Conservation (phyloP, 37 sponge, comb jelly and placozoan genomes). For the Aphrocallistes beatrix region DNA sequence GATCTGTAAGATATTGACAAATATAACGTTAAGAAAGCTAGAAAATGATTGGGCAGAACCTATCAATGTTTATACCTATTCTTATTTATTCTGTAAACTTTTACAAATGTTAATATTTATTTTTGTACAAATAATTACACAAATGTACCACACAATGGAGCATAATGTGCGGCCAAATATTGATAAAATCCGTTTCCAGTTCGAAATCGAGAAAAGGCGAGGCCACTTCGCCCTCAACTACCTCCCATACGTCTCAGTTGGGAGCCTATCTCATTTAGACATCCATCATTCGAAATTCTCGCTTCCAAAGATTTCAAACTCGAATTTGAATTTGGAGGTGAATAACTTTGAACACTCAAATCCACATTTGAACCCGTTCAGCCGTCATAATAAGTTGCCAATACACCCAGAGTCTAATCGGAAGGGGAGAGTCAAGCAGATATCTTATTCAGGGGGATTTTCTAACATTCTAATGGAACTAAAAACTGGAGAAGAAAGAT, state of each 20-base stretch:
- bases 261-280: neutral
- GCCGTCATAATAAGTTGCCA: neutral
- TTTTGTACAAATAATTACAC: neutral
- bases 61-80: neutral
- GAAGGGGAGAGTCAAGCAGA: neutral
- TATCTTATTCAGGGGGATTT: neutral
- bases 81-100: neutral
- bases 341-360: neutral
- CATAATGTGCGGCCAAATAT: neutral
- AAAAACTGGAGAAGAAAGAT: neutral
- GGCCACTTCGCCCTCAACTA: neutral
- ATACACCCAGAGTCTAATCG: neutral
- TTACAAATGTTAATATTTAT: neutral
- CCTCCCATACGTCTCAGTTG: neutral
- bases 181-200: neutral
- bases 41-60: no score
- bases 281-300: neutral
- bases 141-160: no score
- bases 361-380: neutral
- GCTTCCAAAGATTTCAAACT: neutral
- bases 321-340: neutral
- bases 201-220: neutral
- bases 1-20: no score
- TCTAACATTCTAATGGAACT: slow-evolving; percentile 7
- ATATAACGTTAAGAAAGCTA: no score